Base-by-base conservation (phyloP, 2,797 vertebrate genomes). In the Acestrorhynchus altus region DNA sequence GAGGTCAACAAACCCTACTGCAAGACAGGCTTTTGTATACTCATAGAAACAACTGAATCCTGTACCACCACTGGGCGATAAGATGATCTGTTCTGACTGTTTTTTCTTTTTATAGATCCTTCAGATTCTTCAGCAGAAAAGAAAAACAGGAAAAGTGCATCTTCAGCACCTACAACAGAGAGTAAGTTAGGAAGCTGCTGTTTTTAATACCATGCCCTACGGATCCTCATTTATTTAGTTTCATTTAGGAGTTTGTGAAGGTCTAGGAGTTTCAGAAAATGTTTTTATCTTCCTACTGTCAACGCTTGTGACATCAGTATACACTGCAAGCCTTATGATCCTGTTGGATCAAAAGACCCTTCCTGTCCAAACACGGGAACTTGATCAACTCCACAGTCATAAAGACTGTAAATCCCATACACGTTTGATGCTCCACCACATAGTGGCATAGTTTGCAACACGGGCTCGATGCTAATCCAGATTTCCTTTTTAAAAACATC, bases 141-240 rank as follows among this genome's bases (percentile, higher is more conserved):
- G 90, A 96, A 95, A 91, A 97, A 96, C 87, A 93, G 87, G 83
- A 96, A 96, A 90, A 96, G 94, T 87, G 84, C 93, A 15, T 74
- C 80, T 40, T 90, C 91, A 68, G 81, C 94, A 86, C 91, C 96
- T 16, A 94, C 95, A 89, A 95, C 95, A 77, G 96, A 98, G 89
- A 94, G 97, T 98, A 92, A 96, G 97, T 80, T 44, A 39, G 57
- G 18, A 54, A 18, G 24, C 28, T 51, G 11, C 2, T 42, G 47
- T 13, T 39, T 63, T 22, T 31, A 16, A 47, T 61, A 2, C 16
- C 40, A 1, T 47, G 1, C 49, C 1, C 16, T 0, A 22, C 12
- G 10, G 22, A 24, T 11, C 15, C 11, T 18, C 39, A n/a, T 22
- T 31, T 31, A 10, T 24, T 28, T 26, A 13, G 6, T 47, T 26